A percentile compares a stretch with the other conserved stretches of the same genome.
Evolutionary conservation across 2,888 invertebrate species (phyloP).

Genomic region (Ennomos erosarius): DNA sequence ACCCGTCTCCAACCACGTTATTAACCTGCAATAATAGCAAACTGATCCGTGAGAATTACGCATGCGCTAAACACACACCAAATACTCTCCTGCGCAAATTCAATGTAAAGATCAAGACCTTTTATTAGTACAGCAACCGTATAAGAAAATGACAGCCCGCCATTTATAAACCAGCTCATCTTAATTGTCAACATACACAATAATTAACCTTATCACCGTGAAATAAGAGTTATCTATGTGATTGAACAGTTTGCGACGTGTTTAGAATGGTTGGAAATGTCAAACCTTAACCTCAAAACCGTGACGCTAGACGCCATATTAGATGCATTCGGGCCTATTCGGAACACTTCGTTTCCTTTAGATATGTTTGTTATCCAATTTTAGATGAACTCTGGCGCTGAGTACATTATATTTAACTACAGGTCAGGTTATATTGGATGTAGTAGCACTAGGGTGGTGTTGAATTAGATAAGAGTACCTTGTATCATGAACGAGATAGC

Average conservation of each 20-base stretch:
- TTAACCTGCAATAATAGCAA: conserved; percentile 61
- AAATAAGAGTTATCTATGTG: conserved; percentile 43
- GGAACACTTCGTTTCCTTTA: conserved; percentile 58
- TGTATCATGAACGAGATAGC: conserved; percentile 68
- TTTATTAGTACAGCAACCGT: conserved; percentile 59
- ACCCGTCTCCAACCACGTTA: conserved; percentile 52
- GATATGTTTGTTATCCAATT: conserved; percentile 52
- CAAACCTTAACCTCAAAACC: conserved; percentile 85
- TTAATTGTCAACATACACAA: conserved; percentile 43
- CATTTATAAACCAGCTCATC: conserved; percentile 56
- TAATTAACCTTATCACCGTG: conserved; percentile 53
- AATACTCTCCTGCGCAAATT: conserved; percentile 62
- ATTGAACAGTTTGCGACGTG: conserved; percentile 46
- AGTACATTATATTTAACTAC: conserved; percentile 20
- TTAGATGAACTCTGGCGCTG: conserved; percentile 50
- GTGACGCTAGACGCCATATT: conserved; percentile 78
- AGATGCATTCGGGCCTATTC: conserved; percentile 65
- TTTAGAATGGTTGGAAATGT: conserved; percentile 77
- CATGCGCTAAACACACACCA: conserved; percentile 59
- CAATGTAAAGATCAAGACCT: conserved; percentile 82
- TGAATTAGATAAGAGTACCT: conserved; percentile 72
- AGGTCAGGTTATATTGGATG: conserved; percentile 57
- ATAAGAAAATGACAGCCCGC: conserved; percentile 60
- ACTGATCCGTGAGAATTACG: conserved; percentile 67
- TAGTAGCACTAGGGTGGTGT: conserved; percentile 60